Conservation (phyloP, 2,797 vertebrate genomes). For the Ctenopoma multispine region DNA sequence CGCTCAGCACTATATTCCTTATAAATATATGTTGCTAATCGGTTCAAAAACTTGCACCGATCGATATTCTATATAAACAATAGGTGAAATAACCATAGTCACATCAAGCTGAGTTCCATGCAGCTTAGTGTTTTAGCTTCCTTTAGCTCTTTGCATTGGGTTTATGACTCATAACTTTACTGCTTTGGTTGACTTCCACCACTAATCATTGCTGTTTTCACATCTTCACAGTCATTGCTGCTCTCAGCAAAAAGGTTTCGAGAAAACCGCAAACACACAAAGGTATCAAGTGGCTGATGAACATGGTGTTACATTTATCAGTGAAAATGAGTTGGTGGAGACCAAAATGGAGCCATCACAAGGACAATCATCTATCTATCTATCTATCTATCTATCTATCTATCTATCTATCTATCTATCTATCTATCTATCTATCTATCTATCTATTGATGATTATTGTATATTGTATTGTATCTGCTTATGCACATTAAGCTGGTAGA, state of each 20-base stretch:
- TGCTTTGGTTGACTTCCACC: neutral
- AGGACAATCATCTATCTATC: no score
- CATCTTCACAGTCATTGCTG: no score
- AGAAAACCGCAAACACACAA: neutral
- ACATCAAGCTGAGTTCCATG: neutral
- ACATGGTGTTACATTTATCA: neutral
- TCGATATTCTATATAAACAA: neutral
- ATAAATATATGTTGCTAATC: neutral
- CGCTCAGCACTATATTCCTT: no score
- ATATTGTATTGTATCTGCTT: no score
- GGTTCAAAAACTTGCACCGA: no score
- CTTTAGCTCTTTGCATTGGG: conserved; percentile 1
- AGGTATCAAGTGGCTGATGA: neutral
- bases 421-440: no score
- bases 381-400: no score
- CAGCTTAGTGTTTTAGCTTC: neutral
- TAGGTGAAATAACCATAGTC: neutral
- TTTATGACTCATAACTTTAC: neutral
- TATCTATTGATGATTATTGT: no score
- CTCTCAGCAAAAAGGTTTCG: neutral
- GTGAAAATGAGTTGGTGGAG: neutral
- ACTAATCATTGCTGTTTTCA: neutral
- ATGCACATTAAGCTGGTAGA: no score
- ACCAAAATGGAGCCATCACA: neutral
- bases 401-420: no score